Percentiles rank a stretch among this genome's conserved stretches.
These are phyloP conservation scores for Pemphigus obesinymphae DNA, from an alignment of 1,140 invertebrate genomes.

Conservation along the genomic window DNA sequence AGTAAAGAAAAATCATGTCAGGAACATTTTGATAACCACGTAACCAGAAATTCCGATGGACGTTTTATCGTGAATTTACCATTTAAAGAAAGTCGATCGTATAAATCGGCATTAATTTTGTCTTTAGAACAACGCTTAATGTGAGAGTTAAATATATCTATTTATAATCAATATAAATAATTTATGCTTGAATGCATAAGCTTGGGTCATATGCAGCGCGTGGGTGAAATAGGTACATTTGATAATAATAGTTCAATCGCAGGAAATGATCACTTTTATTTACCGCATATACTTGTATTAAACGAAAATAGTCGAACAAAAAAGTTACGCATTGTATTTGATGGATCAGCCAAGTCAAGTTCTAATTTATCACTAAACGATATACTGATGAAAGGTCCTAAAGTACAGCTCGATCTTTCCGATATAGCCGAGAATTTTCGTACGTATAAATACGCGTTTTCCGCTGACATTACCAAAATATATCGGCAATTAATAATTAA, in stretches of 20 bases:
- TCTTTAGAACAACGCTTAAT: too few relatives aligned
- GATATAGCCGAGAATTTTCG: slow-evolving; percentile 42
- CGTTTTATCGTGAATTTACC: too few relatives aligned
- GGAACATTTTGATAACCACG: too few relatives aligned
- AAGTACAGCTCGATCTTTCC: slow-evolving; percentile 43
- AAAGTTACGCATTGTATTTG: slow-evolving; percentile 43
- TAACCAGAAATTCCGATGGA: too few relatives aligned
- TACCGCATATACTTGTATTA: slow-evolving; percentile 42
- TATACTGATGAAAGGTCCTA: slow-evolving; percentile 40
- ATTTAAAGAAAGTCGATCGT: too few relatives aligned
- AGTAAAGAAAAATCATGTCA: too few relatives aligned
- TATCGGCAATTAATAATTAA: slow-evolving; percentile 43
- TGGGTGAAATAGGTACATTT: neutral
- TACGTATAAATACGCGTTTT: slow-evolving; percentile 42
- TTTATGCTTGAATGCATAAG: too few relatives aligned
- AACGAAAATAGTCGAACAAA: slow-evolving; percentile 42
- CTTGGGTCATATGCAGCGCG: slow-evolving; percentile 29
- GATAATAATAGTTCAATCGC: neutral
- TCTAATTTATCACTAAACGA: slow-evolving; percentile 44
- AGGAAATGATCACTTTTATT: neutral
- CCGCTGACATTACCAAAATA: slow-evolving; percentile 45
- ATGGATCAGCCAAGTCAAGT: slow-evolving; percentile 40
- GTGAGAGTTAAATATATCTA: too few relatives aligned
- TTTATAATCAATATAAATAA: too few relatives aligned
- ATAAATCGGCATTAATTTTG: too few relatives aligned